Conservation (phyloP, 2,888 invertebrate genomes). For the Toxonevra muliebris region DNA sequence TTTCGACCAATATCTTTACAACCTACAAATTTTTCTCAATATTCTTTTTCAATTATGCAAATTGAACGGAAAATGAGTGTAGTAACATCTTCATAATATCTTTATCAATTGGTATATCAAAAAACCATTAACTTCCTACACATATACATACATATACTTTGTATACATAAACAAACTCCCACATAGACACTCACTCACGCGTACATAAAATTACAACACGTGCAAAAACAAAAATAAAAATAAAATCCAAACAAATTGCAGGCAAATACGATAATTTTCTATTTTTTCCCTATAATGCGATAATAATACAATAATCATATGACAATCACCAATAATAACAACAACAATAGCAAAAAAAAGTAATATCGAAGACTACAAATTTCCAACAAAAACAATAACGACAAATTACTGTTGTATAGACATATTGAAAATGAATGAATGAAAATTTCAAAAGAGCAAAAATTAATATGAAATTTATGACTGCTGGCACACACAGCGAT, state of each 20-base stretch:
- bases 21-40: too few species aligned
- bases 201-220: background rate
- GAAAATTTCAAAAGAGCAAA: too few species aligned
- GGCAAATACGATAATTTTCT: background rate
- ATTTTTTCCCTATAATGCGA: constrained; percentile 15
- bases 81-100: too few species aligned
- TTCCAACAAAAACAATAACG: too few species aligned
- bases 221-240: background rate
- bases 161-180: background rate
- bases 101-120: background rate
- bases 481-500: too few species aligned
- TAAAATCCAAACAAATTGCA: background rate
- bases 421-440: too few species aligned
- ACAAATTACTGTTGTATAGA: too few species aligned
- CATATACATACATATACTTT: background rate
- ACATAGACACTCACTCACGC: background rate
- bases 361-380: too few species aligned
- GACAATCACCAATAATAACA: constrained; percentile 13
- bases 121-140: background rate
- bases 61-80: too few species aligned
- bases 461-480: too few species aligned
- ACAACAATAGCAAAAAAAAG: background rate
- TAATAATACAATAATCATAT: constrained; percentile 21
- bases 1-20: too few species aligned
- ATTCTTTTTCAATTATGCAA: too few species aligned